Evolutionary conservation across 2,113 vertebrate genomes (phyloP), one percentile per base, ranked within the genome.

Genomic region (Ceuthmochares aereus): DNA sequence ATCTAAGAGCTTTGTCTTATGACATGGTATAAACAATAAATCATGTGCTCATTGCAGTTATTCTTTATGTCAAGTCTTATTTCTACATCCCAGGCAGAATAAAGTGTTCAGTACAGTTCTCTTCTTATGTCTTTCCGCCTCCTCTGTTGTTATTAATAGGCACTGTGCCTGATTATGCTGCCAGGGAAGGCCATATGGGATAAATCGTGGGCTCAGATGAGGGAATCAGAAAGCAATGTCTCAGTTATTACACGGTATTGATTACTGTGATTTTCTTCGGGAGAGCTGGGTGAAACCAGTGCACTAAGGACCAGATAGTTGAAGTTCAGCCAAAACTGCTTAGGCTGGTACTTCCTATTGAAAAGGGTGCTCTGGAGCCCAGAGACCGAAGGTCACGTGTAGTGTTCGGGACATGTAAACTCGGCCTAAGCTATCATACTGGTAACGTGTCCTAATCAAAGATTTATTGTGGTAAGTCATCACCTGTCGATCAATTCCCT

Each of bases 1-100:
- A 86, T 63, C 52, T 11, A 40, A 86, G 36, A 92, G 68, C 72
- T 96, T 93, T 93, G 63, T 88, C 75, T 70, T 96, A 86, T 58
- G 68, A 84, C n/a, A 70, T 47, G 20, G 34, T 90, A 52, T 88
- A 81, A 95, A 86, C 83, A 89, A 92, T 96, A 88, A 96, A 93
- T 93, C 95, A 85, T 72, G 76, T 49, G 81, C 58, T 97, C 49
- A 40, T 92, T 95, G 96, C 80, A 68, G 92, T 96, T 93, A 92
- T 68, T 95, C 88, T 90, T 87, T 63, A 81, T 54, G 85, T 93
- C 95, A 96, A 78, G n/a, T 51, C 66, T 90, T 86, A 88, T 96
- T 97, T 93, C 79, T 77, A n/a, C 69, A 63, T 87, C 60, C 17
- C 22, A 55, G 85, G 63, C 34, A 94, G 68, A 93, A 90, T 78